Evolutionary conservation across 2,888 invertebrate species (phyloP).

Genomic region (Allacma fusca): DNA sequence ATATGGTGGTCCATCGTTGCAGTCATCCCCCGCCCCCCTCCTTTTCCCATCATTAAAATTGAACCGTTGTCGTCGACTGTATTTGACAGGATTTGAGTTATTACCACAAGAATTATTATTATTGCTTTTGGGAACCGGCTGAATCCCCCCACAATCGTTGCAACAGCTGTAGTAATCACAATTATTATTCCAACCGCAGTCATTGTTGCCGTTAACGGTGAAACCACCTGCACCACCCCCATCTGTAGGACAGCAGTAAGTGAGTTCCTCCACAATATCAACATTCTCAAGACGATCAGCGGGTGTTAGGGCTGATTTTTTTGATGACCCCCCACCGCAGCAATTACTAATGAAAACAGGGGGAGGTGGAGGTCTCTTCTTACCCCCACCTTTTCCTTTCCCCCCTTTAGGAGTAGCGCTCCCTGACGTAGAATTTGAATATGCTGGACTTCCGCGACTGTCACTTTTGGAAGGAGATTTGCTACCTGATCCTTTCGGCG

Average conservation of each 20-base stretch:
- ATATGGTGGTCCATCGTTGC: conserved; percentile 47
- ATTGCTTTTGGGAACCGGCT: conserved; percentile 42
- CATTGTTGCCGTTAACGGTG: too few relatives aligned
- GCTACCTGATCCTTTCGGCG: background rate
- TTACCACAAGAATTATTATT: conserved; percentile 23
- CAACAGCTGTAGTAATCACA: conserved; percentile 37
- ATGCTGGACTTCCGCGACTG: background rate
- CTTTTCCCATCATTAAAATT: conserved; percentile 51
- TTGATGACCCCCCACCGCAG: conserved; percentile 17
- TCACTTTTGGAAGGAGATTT: background rate
- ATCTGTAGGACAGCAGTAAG: conserved; percentile 46
- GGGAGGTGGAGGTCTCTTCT: conserved; percentile 22
- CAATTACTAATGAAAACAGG: conserved; percentile 39
- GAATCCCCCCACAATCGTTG: conserved; percentile 53
- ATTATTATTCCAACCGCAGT: too few relatives aligned
- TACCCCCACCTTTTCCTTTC: background rate
- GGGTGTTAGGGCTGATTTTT: conserved; percentile 35
- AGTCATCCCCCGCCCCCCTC: conserved; percentile 35
- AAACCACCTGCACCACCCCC: too few relatives aligned
- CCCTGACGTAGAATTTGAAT: background rate
- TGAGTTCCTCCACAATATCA: conserved; percentile 58
- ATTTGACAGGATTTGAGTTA: conserved; percentile 52
- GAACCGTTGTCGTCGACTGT: conserved; percentile 56
- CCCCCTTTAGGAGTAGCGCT: background rate
- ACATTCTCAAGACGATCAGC: conserved; percentile 57